Percentiles rank a stretch among this genome's conserved stretches.
Conservation (phyloP, 2,888 invertebrate genomes). For the Cosmorhoe ocellata region DNA sequence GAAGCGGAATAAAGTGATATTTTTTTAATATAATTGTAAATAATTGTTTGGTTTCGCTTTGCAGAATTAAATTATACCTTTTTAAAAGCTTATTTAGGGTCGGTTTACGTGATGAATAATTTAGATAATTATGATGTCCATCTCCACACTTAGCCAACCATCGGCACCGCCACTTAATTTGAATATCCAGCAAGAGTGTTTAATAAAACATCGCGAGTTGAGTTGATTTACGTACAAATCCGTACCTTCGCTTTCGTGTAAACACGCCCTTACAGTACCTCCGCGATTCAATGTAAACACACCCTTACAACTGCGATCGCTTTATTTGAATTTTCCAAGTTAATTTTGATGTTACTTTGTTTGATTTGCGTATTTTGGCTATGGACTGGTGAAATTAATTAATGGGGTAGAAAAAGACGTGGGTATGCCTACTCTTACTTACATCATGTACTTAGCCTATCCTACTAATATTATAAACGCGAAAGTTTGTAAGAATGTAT, state of each 20-base stretch:
- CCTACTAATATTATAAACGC: too few species aligned
- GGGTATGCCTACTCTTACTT: neutral
- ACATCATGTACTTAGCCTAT: too few species aligned
- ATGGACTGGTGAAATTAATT: constrained; percentile 21
- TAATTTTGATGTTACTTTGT: constrained; percentile 44
- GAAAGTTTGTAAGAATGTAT: too few species aligned
- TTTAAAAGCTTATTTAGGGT: too few species aligned
- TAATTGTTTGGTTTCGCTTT: too few species aligned
- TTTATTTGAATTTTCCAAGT: constrained; percentile 55
- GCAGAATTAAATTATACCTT: too few species aligned
- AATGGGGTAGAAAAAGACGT: neutral
- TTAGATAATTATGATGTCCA: constrained; percentile 19
- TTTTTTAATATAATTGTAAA: too few species aligned
- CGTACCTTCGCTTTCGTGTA: constrained; percentile 76
- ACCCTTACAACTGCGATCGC: constrained; percentile 36
- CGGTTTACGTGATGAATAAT: too few species aligned
- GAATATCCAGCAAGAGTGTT: constrained; percentile 78
- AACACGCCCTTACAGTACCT: constrained; percentile 64
- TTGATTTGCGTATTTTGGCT: constrained; percentile 27
- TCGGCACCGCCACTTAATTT: constrained; percentile 77
- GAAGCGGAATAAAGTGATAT: too few species aligned
- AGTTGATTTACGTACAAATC: constrained; percentile 80
- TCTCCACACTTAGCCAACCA: constrained; percentile 47
- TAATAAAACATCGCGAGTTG: constrained; percentile 80
- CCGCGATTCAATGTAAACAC: constrained; percentile 40